Conservation (phyloP, 1,140 invertebrate genomes). For the Zophobas atratus region DNA sequence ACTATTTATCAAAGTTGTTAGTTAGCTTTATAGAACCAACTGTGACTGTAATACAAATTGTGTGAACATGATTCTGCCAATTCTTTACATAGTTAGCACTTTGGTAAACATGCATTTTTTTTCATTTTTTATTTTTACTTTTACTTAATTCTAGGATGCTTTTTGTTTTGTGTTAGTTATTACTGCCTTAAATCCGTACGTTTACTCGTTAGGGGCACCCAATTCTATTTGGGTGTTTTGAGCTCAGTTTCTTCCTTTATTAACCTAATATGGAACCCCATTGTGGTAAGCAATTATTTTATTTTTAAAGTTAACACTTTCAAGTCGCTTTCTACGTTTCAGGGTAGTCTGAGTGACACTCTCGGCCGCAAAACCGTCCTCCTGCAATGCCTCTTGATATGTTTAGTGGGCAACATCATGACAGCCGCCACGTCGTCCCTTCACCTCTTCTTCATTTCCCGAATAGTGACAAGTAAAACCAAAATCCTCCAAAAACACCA, state of each 20-base stretch:
- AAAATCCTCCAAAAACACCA: not conserved
- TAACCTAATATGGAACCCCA: conserved; percentile 36
- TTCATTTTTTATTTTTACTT: not conserved
- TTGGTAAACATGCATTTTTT: conserved; percentile 21
- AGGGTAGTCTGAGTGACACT: conserved; percentile 57
- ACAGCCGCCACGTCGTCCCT: conserved; percentile 43
- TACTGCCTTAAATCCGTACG: conserved; percentile 3
- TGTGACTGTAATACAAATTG: no score
- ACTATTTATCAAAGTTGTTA: not conserved
- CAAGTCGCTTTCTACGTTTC: conserved; percentile 7
- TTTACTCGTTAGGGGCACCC: conserved; percentile 16
- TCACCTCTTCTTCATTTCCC: conserved; percentile 40
- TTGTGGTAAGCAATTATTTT: conserved; percentile 1
- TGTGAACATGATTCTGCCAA: conserved; percentile 6
- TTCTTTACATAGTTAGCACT: conserved; percentile 4
- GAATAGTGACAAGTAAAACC: conserved; percentile 49
- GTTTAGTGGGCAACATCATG: conserved; percentile 48
- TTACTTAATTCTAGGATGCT: conserved; percentile 6
- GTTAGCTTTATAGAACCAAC: not conserved
- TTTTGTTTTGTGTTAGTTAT: conserved; percentile 12
- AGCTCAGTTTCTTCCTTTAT: conserved; percentile 11
- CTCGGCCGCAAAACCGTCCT: conserved; percentile 49
- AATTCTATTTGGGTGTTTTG: conserved; percentile 18
- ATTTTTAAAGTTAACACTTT: no score
- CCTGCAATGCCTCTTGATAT: conserved; percentile 46